Evolutionary conservation across 2,888 invertebrate genomes (phyloP).

Genomic region (Leptopilina drosophilae): DNA sequence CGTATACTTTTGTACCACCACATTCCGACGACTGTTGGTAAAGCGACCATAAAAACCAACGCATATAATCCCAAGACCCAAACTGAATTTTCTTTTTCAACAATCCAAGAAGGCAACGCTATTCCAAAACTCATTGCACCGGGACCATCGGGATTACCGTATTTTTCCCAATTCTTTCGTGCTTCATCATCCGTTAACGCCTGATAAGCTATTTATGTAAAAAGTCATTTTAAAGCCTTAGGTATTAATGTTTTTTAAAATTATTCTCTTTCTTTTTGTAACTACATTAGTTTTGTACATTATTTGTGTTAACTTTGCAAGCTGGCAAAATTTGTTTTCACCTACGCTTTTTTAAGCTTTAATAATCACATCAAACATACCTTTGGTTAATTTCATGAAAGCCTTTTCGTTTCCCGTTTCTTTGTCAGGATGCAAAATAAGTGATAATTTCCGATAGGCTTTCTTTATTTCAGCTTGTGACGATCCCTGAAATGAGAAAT

Average conservation of each 20-base stretch:
- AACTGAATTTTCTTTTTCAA: constrained; percentile 98
- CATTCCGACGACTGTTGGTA: constrained; percentile 94
- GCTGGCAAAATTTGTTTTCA: constrained; percentile 9
- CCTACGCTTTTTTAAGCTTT: background rate
- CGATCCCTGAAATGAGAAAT: constrained; percentile 81
- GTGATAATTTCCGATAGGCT: constrained; percentile 95
- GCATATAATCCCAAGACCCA: constrained; percentile 98
- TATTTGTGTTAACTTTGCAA: constrained; percentile 14
- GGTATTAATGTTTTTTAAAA: too few relatives aligned
- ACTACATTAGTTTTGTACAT: constrained; percentile 4
- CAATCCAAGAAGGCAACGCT: constrained; percentile 99
- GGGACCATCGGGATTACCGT: constrained; percentile 99
- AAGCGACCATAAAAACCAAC: constrained; percentile 97
- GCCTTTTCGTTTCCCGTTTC: constrained; percentile 97
- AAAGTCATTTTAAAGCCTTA: constrained; percentile 1
- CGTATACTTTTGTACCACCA: constrained; percentile 99
- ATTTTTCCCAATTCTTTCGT: constrained; percentile 98
- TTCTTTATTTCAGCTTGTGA: constrained; percentile 94
- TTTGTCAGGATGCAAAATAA: constrained; percentile 98
- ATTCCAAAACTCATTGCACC: constrained; percentile 99
- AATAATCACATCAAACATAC: constrained; percentile 74
- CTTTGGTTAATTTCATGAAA: constrained; percentile 98
- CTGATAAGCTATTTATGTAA: constrained; percentile 78
- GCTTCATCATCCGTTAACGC: constrained; percentile 99
- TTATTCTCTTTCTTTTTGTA: too few relatives aligned